These are phyloP conservation scores for Spatulosminthurus flaviceps DNA, from an alignment of 2,888 invertebrate genomes.

Conservation along the genomic window DNA sequence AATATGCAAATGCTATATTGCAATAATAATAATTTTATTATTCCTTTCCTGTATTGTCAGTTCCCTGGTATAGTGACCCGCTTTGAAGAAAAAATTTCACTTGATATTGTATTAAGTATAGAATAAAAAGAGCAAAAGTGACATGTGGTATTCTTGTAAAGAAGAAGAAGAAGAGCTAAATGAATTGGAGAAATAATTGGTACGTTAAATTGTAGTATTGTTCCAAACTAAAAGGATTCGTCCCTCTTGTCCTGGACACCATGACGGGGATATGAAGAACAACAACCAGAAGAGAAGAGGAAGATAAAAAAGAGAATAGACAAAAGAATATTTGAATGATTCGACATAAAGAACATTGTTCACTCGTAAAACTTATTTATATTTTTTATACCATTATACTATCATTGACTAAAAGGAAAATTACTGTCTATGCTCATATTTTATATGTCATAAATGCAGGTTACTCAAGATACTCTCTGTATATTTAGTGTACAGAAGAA, in stretches of 20 bases:
- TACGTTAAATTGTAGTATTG: slow-evolving; percentile 14
- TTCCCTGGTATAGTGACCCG: no score
- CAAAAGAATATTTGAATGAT: slow-evolving; percentile 55
- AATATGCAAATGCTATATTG: no score
- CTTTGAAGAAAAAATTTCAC: no score
- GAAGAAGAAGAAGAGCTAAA: slow-evolving; percentile 8
- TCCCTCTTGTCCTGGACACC: slow-evolving; percentile 37
- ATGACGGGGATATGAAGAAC: slow-evolving; percentile 15
- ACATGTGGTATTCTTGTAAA: background rate
- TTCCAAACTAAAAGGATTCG: slow-evolving; percentile 23
- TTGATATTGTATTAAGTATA: no score
- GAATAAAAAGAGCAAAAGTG: background rate
- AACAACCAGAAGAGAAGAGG: background rate
- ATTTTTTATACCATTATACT: no score
- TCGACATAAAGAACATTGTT: slow-evolving; percentile 53
- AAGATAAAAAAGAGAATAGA: slow-evolving; percentile 45
- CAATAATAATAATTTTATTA: no score
- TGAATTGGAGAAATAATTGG: slow-evolving; percentile 13
- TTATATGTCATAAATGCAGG: background rate
- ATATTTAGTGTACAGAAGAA: no score
- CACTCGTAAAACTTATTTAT: slow-evolving; percentile 25
- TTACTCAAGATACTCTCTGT: no score
- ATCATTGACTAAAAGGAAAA: no score
- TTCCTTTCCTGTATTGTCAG: no score
- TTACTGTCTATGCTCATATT: background rate